Percentiles rank a stretch among this genome's conserved stretches.
phyloP scores from a whole-genome alignment of 2,113 vertebrate genomes.

The Cervus canadensis region DNA sequence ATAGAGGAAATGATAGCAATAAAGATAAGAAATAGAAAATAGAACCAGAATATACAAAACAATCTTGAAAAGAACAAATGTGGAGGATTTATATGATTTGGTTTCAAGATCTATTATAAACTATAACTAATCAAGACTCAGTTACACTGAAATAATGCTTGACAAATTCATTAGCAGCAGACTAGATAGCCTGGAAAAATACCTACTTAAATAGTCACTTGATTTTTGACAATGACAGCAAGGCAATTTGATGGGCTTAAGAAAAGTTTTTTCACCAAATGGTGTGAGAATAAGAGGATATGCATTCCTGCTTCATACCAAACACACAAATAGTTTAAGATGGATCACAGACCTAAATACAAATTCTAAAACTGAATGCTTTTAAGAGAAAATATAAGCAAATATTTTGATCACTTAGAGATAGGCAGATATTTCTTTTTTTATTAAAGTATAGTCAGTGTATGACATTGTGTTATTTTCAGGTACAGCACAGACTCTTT shows the following conservation, averaged over 20 bases:
- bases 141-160: not conserved
- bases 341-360: not conserved
- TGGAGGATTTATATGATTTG: not conserved
- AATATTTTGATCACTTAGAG: not conserved
- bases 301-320: not conserved
- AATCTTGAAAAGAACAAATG: not conserved
- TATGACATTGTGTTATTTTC: not conserved
- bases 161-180: not conserved
- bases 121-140: not conserved
- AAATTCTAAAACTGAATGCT: not conserved
- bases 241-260: not conserved
- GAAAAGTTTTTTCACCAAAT: not conserved
- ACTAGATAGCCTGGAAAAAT: not conserved
- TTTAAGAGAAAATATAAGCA: not conserved
- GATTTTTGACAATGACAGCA: not conserved
- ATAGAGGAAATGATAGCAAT: not conserved
- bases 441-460: not conserved
- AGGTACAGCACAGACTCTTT: not conserved
- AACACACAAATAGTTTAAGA: not conserved
- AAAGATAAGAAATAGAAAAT: not conserved
- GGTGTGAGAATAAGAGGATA: not conserved
- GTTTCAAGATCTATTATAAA: constrained; percentile 1
- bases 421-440: not conserved
- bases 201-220: not conserved
- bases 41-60: not conserved